Conservation (phyloP, 2,888 invertebrate species). For the Sesia bembeciformis region DNA sequence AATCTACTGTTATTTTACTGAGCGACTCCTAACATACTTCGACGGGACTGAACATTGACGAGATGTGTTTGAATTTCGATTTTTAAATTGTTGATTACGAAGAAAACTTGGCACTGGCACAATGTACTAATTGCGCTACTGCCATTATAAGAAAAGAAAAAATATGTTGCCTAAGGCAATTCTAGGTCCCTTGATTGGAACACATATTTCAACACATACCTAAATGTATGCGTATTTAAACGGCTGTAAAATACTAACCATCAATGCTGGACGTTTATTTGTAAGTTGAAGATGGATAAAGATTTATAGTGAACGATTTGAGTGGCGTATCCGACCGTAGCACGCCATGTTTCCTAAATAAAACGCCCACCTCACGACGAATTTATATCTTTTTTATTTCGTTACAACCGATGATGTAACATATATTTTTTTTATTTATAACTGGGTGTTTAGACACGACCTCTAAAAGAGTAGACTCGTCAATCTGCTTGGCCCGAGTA, state of each 20-base stretch:
- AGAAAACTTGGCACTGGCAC: no score
- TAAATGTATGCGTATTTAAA: neutral
- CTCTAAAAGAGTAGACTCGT: no score
- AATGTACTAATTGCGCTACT: no score
- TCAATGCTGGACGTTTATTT: slow-evolving; percentile 18
- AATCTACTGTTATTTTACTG: no score
- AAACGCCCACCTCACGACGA: slow-evolving; percentile 22
- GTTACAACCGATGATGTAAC: slow-evolving; percentile 2
- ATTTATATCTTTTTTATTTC: slow-evolving; percentile 20
- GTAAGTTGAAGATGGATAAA: slow-evolving; percentile 23
- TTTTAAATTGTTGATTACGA: no score
- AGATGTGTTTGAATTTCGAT: no score
- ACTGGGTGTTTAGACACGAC: neutral
- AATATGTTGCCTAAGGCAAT: no score
- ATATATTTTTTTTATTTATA: slow-evolving; percentile 1
- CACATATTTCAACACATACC: neutral
- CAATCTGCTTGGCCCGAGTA: no score
- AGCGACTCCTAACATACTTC: no score
- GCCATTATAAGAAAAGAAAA: no score
- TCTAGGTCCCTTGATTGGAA: no score
- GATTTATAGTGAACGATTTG: slow-evolving; percentile 28
- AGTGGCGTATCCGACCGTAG: slow-evolving; percentile 20
- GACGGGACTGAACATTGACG: no score
- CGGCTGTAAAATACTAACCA: neutral
- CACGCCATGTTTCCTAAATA: slow-evolving; percentile 29